Evolutionary conservation across 2,888 invertebrate species (phyloP).

Genomic region (Caenorhabditis auriculariae): DNA sequence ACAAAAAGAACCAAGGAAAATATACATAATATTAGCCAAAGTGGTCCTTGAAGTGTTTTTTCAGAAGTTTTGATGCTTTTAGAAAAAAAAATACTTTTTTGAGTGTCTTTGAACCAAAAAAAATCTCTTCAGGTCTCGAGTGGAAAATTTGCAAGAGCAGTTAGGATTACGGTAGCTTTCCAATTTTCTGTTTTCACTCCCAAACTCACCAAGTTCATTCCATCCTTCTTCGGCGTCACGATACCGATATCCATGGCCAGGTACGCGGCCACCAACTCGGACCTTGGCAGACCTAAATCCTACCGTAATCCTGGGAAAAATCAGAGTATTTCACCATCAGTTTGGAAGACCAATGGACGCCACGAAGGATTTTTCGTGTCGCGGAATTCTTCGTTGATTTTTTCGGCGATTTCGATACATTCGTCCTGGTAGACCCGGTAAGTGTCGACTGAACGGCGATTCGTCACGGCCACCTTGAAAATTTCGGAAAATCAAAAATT

Average conservation of each 20-base stretch:
- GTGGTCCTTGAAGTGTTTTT: too few relatives aligned
- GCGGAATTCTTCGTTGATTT: conserved; percentile 49
- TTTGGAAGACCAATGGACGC: conserved; percentile 62
- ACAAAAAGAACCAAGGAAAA: too few relatives aligned
- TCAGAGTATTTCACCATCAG: conserved; percentile 42
- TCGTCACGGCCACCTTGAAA: conserved; percentile 60
- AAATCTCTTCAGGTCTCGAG: background rate
- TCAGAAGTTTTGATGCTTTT: too few relatives aligned
- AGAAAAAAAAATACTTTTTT: too few relatives aligned
- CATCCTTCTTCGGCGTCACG: conserved; percentile 63
- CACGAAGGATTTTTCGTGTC: conserved; percentile 45
- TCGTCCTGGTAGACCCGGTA: conserved; percentile 63
- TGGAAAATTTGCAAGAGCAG: background rate
- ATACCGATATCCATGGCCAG: conserved; percentile 64
- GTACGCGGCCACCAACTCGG: conserved; percentile 60
- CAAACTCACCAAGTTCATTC: conserved; percentile 63
- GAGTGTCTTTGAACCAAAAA: too few relatives aligned
- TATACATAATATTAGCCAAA: too few relatives aligned
- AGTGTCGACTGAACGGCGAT: conserved; percentile 62
- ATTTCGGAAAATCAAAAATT: background rate
- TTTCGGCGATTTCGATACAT: conserved; percentile 54
- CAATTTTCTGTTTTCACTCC: conserved; percentile 1
- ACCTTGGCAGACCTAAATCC: conserved; percentile 51
- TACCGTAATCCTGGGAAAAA: too few relatives aligned
- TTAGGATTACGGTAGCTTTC: background rate